These are phyloP conservation scores for Lycaena phlaeas DNA, from an alignment of 2,888 invertebrate genomes.

Conservation along the genomic window DNA sequence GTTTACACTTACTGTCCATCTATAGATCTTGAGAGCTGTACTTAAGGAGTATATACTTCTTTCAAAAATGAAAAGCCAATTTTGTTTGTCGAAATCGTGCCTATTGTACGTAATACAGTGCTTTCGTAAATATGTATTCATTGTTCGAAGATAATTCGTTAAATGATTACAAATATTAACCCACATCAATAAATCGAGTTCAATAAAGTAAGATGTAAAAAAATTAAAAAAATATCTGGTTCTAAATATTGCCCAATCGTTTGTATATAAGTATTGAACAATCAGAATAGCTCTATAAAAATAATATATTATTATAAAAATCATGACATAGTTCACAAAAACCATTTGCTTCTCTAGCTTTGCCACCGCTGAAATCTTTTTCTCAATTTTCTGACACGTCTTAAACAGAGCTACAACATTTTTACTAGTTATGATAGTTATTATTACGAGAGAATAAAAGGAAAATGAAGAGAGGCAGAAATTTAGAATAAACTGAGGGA, in stretches of 20 bases:
- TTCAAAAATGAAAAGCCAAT: neutral
- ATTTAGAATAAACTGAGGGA: neutral
- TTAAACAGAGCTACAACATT: neutral
- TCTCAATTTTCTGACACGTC: neutral
- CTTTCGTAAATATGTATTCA: neutral
- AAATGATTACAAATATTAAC: neutral
- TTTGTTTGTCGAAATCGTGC: neutral
- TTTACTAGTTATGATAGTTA: neutral
- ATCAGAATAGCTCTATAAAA: neutral
- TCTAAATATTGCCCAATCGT: neutral
- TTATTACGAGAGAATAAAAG: neutral
- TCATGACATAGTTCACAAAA: neutral
- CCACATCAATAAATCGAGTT: neutral
- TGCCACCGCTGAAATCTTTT: neutral
- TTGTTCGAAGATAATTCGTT: neutral
- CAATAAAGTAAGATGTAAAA: neutral
- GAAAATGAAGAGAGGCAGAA: neutral
- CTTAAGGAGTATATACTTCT: neutral
- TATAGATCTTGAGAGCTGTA: neutral
- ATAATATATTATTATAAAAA: neutral
- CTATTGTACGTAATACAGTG: neutral
- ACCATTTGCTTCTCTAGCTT: neutral
- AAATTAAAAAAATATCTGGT: neutral
- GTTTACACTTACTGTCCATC: neutral
- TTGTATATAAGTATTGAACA: neutral